These are phyloP conservation scores for Noctua fimbriata DNA, from an alignment of 2,888 invertebrate species.

Conservation along the genomic window DNA sequence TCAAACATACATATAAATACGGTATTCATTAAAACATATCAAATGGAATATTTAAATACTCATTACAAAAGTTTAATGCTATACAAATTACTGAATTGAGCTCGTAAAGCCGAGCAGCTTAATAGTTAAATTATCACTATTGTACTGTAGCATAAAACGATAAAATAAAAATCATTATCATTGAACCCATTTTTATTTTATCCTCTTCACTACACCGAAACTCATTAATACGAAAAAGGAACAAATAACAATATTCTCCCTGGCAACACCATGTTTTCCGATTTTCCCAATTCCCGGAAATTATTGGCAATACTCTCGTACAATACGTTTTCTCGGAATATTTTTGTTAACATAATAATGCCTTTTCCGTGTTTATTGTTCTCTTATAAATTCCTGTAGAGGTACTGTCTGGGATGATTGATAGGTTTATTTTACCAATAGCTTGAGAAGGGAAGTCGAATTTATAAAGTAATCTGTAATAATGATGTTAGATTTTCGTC, in stretches of 20 bases:
- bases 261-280: neutral
- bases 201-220: neutral
- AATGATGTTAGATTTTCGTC: neutral
- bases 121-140: neutral
- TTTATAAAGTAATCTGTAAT: neutral
- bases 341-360: slow-evolving; percentile 43
- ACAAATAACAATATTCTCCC: neutral
- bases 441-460: neutral
- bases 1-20: neutral
- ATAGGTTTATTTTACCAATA: slow-evolving; percentile 25
- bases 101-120: neutral
- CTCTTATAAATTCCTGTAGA: slow-evolving; percentile 18
- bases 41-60: neutral
- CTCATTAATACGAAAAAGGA: neutral
- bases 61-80: neutral
- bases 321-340: slow-evolving; percentile 9
- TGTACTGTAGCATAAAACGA: neutral
- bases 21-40: neutral
- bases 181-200: neutral
- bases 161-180: neutral
- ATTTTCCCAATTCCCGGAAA: slow-evolving; percentile 23
- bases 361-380: slow-evolving; percentile 38
- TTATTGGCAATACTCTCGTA: slow-evolving; percentile 26
- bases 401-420: slow-evolving; percentile 38
- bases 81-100: neutral